These are phyloP conservation scores for Sebastes nivosus DNA, from an alignment of 2,797 vertebrate genomes.

Conservation along the genomic window DNA sequence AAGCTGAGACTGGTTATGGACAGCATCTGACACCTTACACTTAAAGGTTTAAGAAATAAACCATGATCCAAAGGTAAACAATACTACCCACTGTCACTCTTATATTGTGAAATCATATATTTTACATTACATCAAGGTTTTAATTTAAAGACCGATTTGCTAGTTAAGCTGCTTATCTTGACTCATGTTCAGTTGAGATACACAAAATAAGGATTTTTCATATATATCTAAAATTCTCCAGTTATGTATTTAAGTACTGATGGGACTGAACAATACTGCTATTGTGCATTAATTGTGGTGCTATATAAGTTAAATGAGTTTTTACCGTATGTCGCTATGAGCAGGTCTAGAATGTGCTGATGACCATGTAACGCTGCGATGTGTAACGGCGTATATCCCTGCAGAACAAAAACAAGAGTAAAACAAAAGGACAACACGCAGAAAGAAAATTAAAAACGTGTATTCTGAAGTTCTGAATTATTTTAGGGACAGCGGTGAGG, in stretches of 20 bases:
- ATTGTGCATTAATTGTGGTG: not conserved
- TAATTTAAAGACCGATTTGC: not conserved
- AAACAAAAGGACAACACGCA: not conserved
- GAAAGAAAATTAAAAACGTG: not conserved
- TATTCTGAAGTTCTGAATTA: not conserved
- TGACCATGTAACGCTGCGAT: slow-evolving; percentile 86
- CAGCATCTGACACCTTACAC: slow-evolving; percentile 22
- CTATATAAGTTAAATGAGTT: not conserved
- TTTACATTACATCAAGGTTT: not conserved
- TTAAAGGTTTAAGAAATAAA: not conserved
- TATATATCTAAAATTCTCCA: not conserved
- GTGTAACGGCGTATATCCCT: slow-evolving; percentile 87
- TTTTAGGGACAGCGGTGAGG: not conserved
- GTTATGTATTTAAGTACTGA: not conserved
- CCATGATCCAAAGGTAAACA: slow-evolving; percentile 18
- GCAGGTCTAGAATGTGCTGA: slow-evolving; percentile 80
- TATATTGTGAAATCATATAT: not conserved
- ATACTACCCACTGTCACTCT: not conserved
- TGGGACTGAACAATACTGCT: not conserved
- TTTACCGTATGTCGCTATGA: slow-evolving; percentile 81
- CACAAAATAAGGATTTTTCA: not conserved
- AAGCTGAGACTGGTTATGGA: not conserved
- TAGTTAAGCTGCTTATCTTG: not conserved
- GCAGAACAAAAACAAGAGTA: slow-evolving; percentile 16
- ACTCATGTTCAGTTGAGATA: not conserved